Percentiles rank a stretch among this genome's conserved stretches.
phyloP scores from a whole-genome alignment of 1,140 invertebrate species.

The Pogonomyrmex californicus region DNA sequence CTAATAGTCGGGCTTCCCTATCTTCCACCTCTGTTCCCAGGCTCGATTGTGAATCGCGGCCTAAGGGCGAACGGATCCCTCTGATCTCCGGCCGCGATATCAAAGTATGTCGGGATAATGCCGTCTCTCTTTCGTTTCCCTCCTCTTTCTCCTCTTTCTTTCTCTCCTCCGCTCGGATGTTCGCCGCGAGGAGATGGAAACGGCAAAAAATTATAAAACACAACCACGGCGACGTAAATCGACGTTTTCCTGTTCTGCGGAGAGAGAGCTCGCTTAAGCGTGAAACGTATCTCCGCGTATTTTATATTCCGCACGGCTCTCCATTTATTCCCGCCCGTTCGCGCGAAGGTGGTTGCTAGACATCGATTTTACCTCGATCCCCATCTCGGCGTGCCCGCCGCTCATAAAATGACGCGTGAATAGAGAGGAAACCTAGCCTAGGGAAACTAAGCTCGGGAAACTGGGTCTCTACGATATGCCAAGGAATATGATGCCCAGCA shows the following conservation, averaged over 20 bases:
- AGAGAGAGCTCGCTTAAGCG: constrained; percentile 61
- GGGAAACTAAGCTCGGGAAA: constrained; percentile 52
- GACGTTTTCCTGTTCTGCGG: constrained; percentile 60
- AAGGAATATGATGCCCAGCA: constrained; percentile 33
- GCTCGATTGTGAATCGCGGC: constrained; percentile 61
- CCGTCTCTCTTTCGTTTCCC: constrained; percentile 31
- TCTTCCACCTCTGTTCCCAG: constrained; percentile 59
- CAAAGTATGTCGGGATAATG: constrained; percentile 60
- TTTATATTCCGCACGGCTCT: constrained; percentile 63
- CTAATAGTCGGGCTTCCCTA: constrained; percentile 61
- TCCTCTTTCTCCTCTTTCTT: constrained; percentile 10
- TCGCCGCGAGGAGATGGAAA: constrained; percentile 46
- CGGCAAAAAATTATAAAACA: constrained; percentile 61
- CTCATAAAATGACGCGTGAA: constrained; percentile 64
- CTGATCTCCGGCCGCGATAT: constrained; percentile 56
- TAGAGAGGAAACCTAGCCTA: constrained; percentile 60
- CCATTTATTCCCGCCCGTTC: constrained; percentile 62
- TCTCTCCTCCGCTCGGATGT: constrained; percentile 23
- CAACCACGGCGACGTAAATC: constrained; percentile 58
- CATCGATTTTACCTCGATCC: constrained; percentile 64
- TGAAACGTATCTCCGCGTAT: constrained; percentile 63
- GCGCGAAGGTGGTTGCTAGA: constrained; percentile 59
- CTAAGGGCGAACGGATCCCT: constrained; percentile 61
- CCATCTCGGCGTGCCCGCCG: constrained; percentile 44
- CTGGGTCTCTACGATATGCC: constrained; percentile 45